These are phyloP conservation scores for Philereme transversata DNA, from an alignment of 2,888 invertebrate genomes.

Conservation along the genomic window DNA sequence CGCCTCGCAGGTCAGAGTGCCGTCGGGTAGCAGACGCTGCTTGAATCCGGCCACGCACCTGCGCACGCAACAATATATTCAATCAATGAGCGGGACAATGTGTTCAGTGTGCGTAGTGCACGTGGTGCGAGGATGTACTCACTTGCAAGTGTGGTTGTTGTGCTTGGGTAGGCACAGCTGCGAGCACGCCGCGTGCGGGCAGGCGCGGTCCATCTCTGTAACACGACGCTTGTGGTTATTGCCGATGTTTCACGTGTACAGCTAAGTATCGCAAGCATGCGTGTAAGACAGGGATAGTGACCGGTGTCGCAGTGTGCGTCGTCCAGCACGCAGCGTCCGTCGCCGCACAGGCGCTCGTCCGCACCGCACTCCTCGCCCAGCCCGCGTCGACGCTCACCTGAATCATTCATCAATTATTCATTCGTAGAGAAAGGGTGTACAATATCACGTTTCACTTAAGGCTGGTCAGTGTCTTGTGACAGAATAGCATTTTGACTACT, in stretches of 20 bases:
- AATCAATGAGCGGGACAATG: too few species aligned
- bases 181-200: constrained; percentile 90
- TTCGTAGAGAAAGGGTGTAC: too few species aligned
- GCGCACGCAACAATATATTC: constrained; percentile 15
- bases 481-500: too few species aligned
- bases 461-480: too few species aligned
- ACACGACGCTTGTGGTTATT: neutral
- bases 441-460: too few species aligned
- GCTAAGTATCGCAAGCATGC: neutral
- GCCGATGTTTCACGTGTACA: too few species aligned
- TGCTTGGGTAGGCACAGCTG: constrained; percentile 88
- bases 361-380: constrained; percentile 50
- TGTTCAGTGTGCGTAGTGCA: too few species aligned
- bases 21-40: constrained; percentile 71
- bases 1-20: constrained; percentile 79
- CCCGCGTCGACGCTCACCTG: constrained; percentile 44
- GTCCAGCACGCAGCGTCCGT: constrained; percentile 66
- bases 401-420: neutral
- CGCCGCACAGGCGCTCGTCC: constrained; percentile 57
- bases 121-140: constrained; percentile 37
- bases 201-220: constrained; percentile 57
- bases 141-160: constrained; percentile 73
- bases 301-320: constrained; percentile 50
- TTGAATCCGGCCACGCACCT: constrained; percentile 88
- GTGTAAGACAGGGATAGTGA: constrained; percentile 17